Conservation (phyloP, 2,797 vertebrate species). For the Tragelaphus oryx region DNA sequence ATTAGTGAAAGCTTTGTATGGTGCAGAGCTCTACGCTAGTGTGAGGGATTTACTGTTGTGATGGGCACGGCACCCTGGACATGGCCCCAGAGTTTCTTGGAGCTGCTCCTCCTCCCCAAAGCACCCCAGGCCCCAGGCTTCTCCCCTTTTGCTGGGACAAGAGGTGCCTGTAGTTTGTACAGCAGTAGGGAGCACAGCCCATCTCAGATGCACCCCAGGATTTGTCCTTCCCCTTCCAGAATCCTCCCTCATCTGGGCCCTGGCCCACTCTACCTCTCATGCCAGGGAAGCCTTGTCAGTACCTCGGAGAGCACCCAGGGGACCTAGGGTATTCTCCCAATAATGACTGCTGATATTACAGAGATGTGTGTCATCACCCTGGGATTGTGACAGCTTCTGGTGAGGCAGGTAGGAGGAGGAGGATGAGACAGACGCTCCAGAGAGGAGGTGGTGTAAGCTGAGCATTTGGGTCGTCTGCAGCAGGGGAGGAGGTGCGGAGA, state of each 20-base stretch:
- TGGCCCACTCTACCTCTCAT: background rate
- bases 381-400: conserved; percentile 52
- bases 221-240: background rate
- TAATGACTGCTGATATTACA: conserved; percentile 12
- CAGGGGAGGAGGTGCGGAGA: background rate
- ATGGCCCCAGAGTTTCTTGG: background rate
- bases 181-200: background rate
- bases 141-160: background rate
- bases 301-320: background rate
- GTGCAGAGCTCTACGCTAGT: rapidly evolving
- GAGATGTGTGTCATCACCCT: background rate
- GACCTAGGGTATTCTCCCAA: background rate
- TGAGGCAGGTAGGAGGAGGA: background rate
- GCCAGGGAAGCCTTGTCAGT: background rate
- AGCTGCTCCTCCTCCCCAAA: background rate
- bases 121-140: rapidly evolving
- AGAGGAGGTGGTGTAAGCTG: background rate
- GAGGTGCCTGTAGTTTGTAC: rapidly evolving
- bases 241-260: background rate
- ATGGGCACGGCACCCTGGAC: background rate
- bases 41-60: background rate
- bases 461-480: background rate
- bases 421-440: background rate
- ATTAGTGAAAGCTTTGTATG: background rate
- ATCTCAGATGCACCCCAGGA: rapidly evolving